Evolutionary conservation across 2,888 invertebrate genomes (phyloP).

Genomic region (Drosophila atripex): DNA sequence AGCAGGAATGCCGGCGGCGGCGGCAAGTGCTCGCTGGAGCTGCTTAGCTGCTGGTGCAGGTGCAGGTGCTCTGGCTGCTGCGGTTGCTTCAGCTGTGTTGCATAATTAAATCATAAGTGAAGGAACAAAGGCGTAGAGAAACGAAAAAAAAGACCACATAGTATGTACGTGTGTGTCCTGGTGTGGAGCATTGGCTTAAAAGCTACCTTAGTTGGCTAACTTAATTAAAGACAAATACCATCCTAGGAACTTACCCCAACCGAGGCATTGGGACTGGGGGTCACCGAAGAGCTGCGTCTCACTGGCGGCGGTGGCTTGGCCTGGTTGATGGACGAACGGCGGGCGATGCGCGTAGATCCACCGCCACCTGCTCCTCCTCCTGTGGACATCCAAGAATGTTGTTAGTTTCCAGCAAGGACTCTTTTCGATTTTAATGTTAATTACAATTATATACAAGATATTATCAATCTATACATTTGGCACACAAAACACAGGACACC

Average conservation of each 20-base stretch:
- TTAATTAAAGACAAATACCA: conserved; percentile 2
- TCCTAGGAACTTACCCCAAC: conserved; percentile 76
- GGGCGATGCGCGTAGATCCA: conserved; percentile 81
- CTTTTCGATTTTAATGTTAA: conserved; percentile 36
- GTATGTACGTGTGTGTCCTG: conserved; percentile 18
- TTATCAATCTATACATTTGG: conserved; percentile 25
- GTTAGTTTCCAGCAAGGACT: background rate
- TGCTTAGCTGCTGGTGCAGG: conserved; percentile 51
- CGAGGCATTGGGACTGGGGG: conserved; percentile 81
- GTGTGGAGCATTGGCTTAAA: conserved; percentile 26
- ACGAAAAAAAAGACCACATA: conserved; percentile 20
- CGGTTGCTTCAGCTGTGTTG: conserved; percentile 35
- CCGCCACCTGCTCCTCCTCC: conserved; percentile 58
- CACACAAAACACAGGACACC: conserved; percentile 67
- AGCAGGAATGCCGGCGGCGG: conserved; percentile 84
- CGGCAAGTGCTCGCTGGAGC: conserved; percentile 83
- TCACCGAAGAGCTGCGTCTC: conserved; percentile 89
- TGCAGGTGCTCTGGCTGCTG: conserved; percentile 43
- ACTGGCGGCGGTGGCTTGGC: conserved; percentile 92
- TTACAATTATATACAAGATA: conserved; percentile 60
- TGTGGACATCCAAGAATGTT: conserved; percentile 47
- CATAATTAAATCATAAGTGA: conserved; percentile 61
- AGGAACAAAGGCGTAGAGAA: conserved; percentile 46
- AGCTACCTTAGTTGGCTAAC: conserved; percentile 51
- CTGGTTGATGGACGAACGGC: conserved; percentile 84